Conservation (phyloP, 2,888 invertebrate species). For the Neelides folsomi region DNA sequence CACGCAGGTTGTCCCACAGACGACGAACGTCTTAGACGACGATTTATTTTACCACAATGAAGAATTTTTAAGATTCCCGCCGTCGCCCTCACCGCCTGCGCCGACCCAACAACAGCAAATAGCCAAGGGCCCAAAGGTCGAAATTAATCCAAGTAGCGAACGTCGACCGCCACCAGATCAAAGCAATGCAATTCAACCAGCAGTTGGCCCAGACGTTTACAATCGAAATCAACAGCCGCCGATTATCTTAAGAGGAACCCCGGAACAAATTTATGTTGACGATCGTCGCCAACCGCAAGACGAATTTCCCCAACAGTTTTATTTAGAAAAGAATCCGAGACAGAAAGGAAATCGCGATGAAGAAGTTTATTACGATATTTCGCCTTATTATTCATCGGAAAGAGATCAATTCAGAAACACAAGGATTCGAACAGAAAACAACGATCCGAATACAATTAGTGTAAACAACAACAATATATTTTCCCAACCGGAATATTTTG, state of each 20-base stretch:
- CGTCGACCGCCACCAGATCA: constrained; percentile 32
- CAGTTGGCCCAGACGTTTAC: constrained; percentile 1
- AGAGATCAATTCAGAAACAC: no score
- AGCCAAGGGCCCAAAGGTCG: constrained; percentile 20
- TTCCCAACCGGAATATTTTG: no score
- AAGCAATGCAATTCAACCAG: constrained; percentile 27
- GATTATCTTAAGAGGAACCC: not conserved
- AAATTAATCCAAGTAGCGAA: constrained; percentile 30
- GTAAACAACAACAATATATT: no score
- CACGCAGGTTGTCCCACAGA: not conserved
- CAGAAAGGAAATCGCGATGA: no score
- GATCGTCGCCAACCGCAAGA: constrained; percentile 4
- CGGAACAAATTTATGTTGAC: constrained; percentile 4
- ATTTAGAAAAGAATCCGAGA: no score
- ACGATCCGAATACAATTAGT: no score
- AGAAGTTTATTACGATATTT: no score
- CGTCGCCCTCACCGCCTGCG: not conserved
- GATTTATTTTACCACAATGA: constrained; percentile 7
- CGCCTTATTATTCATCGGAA: no score
- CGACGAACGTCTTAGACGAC: no score
- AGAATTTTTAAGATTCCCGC: constrained; percentile 8
- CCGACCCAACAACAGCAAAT: no score
- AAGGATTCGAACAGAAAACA: no score
- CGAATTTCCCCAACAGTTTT: not conserved
- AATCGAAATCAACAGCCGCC: not conserved